Conservation (phyloP, 1,140 invertebrate genomes). For the Hyphantria cunea region DNA sequence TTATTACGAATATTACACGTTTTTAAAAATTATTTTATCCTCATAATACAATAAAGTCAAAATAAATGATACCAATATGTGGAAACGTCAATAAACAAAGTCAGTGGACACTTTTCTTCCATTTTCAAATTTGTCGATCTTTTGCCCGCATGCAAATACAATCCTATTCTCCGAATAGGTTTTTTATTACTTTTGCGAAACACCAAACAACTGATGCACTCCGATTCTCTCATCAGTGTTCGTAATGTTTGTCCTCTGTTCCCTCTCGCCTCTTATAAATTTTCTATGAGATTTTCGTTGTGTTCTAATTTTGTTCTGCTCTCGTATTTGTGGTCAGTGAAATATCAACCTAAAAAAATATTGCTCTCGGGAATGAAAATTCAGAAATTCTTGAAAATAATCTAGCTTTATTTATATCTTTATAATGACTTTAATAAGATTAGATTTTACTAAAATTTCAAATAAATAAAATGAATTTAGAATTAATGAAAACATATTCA, state of each 20-base stretch:
- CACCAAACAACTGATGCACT: slow-evolving; percentile 25
- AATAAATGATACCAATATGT: neutral
- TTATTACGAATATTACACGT: too few relatives aligned
- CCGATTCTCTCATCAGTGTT: slow-evolving; percentile 9
- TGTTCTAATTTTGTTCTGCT: slow-evolving; percentile 7
- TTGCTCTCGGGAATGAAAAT: too few relatives aligned
- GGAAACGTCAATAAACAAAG: too few relatives aligned
- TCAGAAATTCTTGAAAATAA: neutral
- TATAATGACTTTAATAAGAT: too few relatives aligned
- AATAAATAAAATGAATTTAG: too few relatives aligned
- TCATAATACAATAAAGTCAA: neutral
- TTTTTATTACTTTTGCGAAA: slow-evolving; percentile 17
- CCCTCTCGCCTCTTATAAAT: slow-evolving; percentile 12
- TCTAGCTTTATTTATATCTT: too few relatives aligned
- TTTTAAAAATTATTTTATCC: neutral
- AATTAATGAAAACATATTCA: too few relatives aligned
- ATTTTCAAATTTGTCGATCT: slow-evolving; percentile 7
- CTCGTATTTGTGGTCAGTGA: slow-evolving; percentile 14
- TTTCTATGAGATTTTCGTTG: slow-evolving; percentile 7
- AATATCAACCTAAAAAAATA: neutral
- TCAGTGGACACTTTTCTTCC: too few relatives aligned
- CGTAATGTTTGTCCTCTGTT: slow-evolving; percentile 11
- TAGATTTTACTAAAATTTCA: too few relatives aligned
- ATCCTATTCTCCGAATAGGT: slow-evolving; percentile 15
- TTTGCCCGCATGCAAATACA: slow-evolving; percentile 6